Evolutionary conservation across 2,888 invertebrate genomes (phyloP).

Genomic region (Lissonota sp.): DNA sequence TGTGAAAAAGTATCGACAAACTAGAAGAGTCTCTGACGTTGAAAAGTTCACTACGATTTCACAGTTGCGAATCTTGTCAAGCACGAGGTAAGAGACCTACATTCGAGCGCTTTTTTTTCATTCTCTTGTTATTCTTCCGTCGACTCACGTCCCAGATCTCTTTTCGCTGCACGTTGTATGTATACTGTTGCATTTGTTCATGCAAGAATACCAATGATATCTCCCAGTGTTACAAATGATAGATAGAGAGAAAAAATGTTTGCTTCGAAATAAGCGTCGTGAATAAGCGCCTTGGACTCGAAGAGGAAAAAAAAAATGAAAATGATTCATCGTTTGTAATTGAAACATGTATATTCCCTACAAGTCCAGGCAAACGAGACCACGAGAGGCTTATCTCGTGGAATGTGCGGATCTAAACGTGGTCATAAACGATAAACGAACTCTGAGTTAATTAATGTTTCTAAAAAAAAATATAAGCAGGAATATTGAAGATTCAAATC

Average conservation of each 20-base stretch:
- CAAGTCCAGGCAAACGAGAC: conserved; percentile 38
- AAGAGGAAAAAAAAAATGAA: conserved; percentile 19
- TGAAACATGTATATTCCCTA: conserved; percentile 56
- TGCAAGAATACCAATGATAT: conserved; percentile 37
- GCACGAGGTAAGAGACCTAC: conserved; percentile 41
- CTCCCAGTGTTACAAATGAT: conserved; percentile 22
- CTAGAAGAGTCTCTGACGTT: not conserved
- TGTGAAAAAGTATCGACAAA: not conserved
- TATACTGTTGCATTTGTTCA: not conserved
- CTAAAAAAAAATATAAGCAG: too few relatives aligned
- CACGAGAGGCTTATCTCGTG: conserved; percentile 44
- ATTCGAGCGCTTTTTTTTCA: not conserved
- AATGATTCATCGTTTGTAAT: conserved; percentile 59
- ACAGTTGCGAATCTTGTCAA: not conserved
- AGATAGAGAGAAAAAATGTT: conserved; percentile 31
- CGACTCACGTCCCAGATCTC: conserved; percentile 1
- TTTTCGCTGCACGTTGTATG: not conserved
- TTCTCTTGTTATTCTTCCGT: not conserved
- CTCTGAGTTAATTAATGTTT: not conserved
- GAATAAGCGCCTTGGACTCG: conserved; percentile 39
- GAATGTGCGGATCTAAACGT: conserved; percentile 45
- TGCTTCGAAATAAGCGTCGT: conserved; percentile 38
- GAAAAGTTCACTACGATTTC: conserved; percentile 1
- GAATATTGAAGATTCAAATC: too few relatives aligned
- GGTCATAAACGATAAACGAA: conserved; percentile 39